Base-by-base conservation (phyloP, 2,113 vertebrate genomes). In the Tragelaphus imberbis region DNA sequence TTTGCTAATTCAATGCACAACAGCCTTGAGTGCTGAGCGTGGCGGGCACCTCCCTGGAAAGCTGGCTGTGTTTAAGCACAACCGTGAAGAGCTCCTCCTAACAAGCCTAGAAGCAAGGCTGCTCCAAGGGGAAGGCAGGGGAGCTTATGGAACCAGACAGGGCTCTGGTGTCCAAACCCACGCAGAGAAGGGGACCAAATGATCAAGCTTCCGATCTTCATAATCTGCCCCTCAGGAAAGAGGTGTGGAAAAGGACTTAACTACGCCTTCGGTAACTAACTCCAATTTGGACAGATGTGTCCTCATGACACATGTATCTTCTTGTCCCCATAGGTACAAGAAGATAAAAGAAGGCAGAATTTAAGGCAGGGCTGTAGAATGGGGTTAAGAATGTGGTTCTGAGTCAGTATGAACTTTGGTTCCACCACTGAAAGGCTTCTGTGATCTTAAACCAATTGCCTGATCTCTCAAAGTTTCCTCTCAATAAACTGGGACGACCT, bases 351-450 rank as follows among this genome's bases (percentile, higher is more conserved):
- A 44, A 81, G 30, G 13, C 2, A 77, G 56, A 65, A 92, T 36
- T 53, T 81, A 68, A 85, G 21, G 19, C 30, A 88, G n/a, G 3
- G 33, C 17, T 7, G 3, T 19, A 28, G 1, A 9, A 2, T 9
- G 19, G 80, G 9, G 23, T 56, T 84, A 81, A 87, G 28, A 87
- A 44, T 19, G 16, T 58, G 17, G 30, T n/a, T 91, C n/a, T 82
- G 21, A 55, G 33, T 82, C 33, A n/a, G 49, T 77, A n/a, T 36
- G 11, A 90, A 59, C 44, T 95, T 95, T 93, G 84, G 65, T 51
- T 86, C 15, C 19, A 81, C 21, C 30, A 13, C 27, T 84, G 47
- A 82, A 87, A 82, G 87, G 12, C 13, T 63, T 88, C 3, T 65
- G 16, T 65, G 16, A 85, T 19, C n/a, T 49, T n/a, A 88, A 68